Percentiles rank a stretch among this genome's conserved stretches.
Conservation (phyloP, 2,113 vertebrate genomes). For the Labeo catla region DNA sequence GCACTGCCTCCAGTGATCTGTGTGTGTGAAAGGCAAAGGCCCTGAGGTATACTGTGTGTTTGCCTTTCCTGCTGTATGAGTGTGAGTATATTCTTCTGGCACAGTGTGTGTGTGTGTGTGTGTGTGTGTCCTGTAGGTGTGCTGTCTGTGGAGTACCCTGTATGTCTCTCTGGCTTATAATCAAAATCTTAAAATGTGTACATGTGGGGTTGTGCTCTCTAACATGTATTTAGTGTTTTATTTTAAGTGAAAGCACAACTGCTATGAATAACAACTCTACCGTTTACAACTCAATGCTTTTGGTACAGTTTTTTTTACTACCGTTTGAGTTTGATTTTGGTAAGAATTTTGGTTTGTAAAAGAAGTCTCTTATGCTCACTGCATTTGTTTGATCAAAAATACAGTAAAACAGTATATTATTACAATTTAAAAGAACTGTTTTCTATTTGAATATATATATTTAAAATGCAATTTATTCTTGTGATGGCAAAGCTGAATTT, state of each 20-base stretch:
- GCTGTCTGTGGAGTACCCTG: constrained; percentile 17
- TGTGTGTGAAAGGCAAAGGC: constrained; percentile 29
- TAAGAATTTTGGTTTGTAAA: too few species aligned
- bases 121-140: constrained; percentile 33
- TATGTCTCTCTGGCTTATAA: constrained; percentile 30
- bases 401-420: not conserved
- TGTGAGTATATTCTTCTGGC: constrained; percentile 32
- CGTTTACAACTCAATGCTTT: too few species aligned
- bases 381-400: not conserved
- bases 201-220: not conserved
- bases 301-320: too few species aligned
- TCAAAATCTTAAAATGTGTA: not conserved
- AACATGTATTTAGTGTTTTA: not conserved
- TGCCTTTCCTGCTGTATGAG: constrained; percentile 26
- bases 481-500: not conserved
- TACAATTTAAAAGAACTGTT: not conserved
- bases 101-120: constrained; percentile 41
- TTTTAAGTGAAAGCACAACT: not conserved
- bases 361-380: not conserved
- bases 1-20: constrained; percentile 7
- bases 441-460: not conserved
- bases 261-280: not conserved
- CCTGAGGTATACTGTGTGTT: constrained; percentile 20
- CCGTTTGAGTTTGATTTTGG: too few species aligned
- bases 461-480: not conserved